Percentiles rank a stretch among this genome's conserved stretches.
Evolutionary conservation across 2,797 vertebrate genomes (phyloP).

Genomic region (Etheostoma perlongum): DNA sequence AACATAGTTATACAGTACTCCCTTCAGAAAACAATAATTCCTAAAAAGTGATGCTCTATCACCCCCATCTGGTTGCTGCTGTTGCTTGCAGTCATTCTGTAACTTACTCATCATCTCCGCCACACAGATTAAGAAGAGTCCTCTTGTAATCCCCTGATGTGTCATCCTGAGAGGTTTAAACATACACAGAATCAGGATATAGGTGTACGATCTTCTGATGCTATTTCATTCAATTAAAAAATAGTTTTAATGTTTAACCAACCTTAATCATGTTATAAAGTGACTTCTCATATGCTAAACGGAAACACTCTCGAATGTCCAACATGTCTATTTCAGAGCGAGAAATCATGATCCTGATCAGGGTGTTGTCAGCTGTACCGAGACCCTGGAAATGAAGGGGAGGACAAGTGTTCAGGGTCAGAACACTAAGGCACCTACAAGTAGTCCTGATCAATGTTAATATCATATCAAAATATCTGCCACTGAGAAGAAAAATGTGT

Average conservation of each 20-base stretch:
- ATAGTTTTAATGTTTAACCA: not conserved
- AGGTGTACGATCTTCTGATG: not conserved
- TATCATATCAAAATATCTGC: not conserved
- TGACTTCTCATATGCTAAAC: slow-evolving; percentile 94
- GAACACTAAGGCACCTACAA: not conserved
- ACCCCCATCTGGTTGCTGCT: slow-evolving; percentile 61
- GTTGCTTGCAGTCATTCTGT: slow-evolving; percentile 1
- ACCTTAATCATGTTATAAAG: slow-evolving; percentile 97
- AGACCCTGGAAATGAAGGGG: slow-evolving; percentile 85
- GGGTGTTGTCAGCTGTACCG: slow-evolving; percentile 95
- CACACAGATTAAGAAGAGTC: slow-evolving; percentile 93
- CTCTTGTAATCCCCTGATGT: slow-evolving; percentile 97
- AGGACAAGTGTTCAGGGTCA: not conserved
- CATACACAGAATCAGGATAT: slow-evolving; percentile 18
- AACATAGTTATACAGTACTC: not conserved
- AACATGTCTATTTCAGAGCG: slow-evolving; percentile 96
- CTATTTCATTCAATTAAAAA: not conserved
- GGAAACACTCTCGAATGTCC: slow-evolving; percentile 97
- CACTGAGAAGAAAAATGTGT: not conserved
- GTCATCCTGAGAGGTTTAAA: slow-evolving; percentile 87
- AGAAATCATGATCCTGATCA: slow-evolving; percentile 97
- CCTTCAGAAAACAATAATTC: slow-evolving; percentile 8
- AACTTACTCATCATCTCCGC: slow-evolving; percentile 97
- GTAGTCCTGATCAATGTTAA: not conserved
- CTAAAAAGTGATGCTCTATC: slow-evolving; percentile 40